Conservation (phyloP, 37 sponge, comb jelly and placozoan genomes). For the Ephydatia muelleri region DNA sequence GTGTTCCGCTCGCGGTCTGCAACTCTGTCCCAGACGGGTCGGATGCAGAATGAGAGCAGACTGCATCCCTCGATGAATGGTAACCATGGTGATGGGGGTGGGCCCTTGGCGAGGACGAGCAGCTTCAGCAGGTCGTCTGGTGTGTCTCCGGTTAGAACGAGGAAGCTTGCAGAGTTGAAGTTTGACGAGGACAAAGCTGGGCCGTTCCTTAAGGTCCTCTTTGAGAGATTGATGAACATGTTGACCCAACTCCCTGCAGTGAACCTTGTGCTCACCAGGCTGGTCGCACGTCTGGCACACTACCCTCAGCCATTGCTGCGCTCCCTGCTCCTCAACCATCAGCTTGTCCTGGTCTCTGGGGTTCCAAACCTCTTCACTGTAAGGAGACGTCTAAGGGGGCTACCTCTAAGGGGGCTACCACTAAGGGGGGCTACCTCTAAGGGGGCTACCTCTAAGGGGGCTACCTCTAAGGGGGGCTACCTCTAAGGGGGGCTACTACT, state of each 20-base stretch:
- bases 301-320: constrained; percentile 84
- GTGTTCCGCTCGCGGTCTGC: neutral
- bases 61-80: neutral
- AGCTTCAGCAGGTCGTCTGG: neutral
- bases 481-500: no score
- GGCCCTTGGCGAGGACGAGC: neutral
- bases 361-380: constrained; percentile 69
- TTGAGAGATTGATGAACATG: constrained; percentile 60
- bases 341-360: constrained; percentile 61
- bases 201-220: constrained; percentile 62
- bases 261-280: constrained; percentile 56
- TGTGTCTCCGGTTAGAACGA: neutral
- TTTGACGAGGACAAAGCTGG: constrained; percentile 51
- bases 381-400: no score
- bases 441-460: no score
- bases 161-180: neutral
- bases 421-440: no score
- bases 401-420: no score
- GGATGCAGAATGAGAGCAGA: neutral
- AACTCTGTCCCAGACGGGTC: neutral
- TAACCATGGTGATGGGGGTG: neutral
- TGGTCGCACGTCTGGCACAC: constrained; percentile 63
- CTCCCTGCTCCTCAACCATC: constrained; percentile 72
- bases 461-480: no score
- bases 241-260: constrained; percentile 48